phyloP scores from a whole-genome alignment of 2,113 vertebrate genomes.

The Piprites chloris region DNA sequence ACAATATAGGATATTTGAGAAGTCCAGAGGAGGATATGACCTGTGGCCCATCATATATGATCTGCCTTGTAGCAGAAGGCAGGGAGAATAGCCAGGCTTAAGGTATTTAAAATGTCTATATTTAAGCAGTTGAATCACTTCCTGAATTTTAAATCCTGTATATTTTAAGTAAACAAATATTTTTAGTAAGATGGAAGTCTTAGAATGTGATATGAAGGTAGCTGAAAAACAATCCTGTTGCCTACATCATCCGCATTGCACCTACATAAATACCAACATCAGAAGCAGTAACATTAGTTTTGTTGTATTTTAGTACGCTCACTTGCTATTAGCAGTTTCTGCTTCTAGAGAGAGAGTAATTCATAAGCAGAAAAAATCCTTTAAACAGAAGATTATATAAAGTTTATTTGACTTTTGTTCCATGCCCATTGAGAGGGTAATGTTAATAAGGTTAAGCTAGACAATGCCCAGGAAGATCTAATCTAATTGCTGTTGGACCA shows the following conservation, averaged over 20 bases:
- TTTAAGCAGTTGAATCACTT: not conserved
- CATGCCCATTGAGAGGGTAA: not conserved
- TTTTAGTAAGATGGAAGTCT: not conserved
- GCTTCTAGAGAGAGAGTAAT: not conserved
- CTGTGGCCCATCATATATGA: not conserved
- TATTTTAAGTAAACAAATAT: not conserved
- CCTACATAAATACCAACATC: not conserved
- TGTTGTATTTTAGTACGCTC: not conserved
- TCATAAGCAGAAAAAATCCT: not conserved
- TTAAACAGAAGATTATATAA: not conserved
- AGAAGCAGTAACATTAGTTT: not conserved
- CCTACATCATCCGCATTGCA: not conserved
- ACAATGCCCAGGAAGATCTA: rapidly evolving
- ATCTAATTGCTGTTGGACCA: not conserved
- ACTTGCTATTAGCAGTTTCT: not conserved
- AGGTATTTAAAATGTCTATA: not conserved
- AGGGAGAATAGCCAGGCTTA: not conserved
- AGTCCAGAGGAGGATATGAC: not conserved
- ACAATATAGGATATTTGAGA: not conserved
- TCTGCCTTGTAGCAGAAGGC: not conserved
- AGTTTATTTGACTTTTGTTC: not conserved
- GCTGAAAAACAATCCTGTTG: not conserved
- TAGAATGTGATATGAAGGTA: not conserved
- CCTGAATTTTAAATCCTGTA: not conserved
- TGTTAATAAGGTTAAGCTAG: not conserved